Percentiles rank a stretch among this genome's conserved stretches.
phyloP scores from a whole-genome alignment of 92 coral and sea anemone genomes.

The Epizoanthus rinbou region DNA sequence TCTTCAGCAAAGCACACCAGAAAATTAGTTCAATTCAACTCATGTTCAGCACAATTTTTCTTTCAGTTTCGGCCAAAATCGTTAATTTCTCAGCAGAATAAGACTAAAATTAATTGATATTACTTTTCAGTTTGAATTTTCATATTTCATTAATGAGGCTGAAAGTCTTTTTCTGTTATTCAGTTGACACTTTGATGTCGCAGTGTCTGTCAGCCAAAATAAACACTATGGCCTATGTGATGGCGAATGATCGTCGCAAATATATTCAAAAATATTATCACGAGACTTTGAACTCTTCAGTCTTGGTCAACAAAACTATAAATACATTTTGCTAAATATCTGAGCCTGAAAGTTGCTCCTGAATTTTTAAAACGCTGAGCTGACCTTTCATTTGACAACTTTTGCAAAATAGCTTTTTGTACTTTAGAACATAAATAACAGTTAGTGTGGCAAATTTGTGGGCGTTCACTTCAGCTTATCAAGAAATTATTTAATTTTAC shows the following conservation, averaged over 20 bases:
- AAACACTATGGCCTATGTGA: neutral
- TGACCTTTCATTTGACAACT: neutral
- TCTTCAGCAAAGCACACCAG: too few species aligned
- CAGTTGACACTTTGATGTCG: neutral
- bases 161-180: neutral
- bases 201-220: constrained; percentile 2
- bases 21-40: neutral
- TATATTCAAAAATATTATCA: neutral
- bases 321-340: constrained; percentile 31
- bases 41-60: neutral
- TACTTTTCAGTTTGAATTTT: neutral
- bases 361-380: neutral
- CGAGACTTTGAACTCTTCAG: neutral
- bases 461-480: too few species aligned
- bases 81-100: neutral
- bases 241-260: neutral
- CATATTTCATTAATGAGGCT: neutral
- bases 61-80: neutral
- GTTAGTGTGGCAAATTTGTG: neutral
- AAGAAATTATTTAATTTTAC: too few species aligned
- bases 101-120: neutral
- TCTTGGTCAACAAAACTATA: neutral
- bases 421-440: constrained; percentile 1
- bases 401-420: neutral
- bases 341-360: constrained; percentile 6